Conservation (phyloP, 2,888 invertebrate species). For the Cyrtodaria siliqua region DNA sequence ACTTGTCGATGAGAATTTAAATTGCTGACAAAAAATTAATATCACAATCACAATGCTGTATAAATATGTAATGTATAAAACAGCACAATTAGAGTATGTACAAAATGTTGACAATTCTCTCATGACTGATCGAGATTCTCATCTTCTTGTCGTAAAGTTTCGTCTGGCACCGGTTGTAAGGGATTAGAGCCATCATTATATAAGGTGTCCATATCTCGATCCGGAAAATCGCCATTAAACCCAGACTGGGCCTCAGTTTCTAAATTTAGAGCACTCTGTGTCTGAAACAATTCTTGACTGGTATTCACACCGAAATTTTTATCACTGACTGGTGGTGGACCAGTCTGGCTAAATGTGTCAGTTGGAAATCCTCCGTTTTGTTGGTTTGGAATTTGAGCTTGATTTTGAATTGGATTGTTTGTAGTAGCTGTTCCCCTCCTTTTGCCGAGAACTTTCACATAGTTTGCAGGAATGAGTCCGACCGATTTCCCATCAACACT, state of each 20-base stretch:
- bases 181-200: too few species aligned
- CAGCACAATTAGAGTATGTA: too few species aligned
- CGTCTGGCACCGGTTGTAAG: too few species aligned
- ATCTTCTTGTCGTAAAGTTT: too few species aligned
- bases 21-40: too few species aligned
- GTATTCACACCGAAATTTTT: background rate
- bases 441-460: slow-evolving; percentile 87
- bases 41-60: too few species aligned
- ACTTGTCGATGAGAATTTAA: too few species aligned
- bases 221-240: slow-evolving; percentile 18
- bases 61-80: too few species aligned
- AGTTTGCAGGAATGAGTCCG: slow-evolving; percentile 88
- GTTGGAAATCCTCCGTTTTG: slow-evolving; percentile 26
- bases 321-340: slow-evolving; percentile 3
- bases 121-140: too few species aligned
- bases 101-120: too few species aligned
- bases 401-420: slow-evolving; percentile 21
- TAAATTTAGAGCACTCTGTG: slow-evolving; percentile 54
- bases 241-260: slow-evolving; percentile 38
- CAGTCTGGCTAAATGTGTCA: slow-evolving; percentile 15
- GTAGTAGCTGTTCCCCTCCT: slow-evolving; percentile 65
- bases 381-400: slow-evolving; percentile 10
- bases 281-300: slow-evolving; percentile 19
- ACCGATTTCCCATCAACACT: slow-evolving; percentile 86
- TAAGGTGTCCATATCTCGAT: slow-evolving; percentile 39